A percentile compares a stretch with the other conserved stretches of the same genome.
Evolutionary conservation across 2,888 invertebrate genomes (phyloP).

Genomic region (Agonopterix arenella): DNA sequence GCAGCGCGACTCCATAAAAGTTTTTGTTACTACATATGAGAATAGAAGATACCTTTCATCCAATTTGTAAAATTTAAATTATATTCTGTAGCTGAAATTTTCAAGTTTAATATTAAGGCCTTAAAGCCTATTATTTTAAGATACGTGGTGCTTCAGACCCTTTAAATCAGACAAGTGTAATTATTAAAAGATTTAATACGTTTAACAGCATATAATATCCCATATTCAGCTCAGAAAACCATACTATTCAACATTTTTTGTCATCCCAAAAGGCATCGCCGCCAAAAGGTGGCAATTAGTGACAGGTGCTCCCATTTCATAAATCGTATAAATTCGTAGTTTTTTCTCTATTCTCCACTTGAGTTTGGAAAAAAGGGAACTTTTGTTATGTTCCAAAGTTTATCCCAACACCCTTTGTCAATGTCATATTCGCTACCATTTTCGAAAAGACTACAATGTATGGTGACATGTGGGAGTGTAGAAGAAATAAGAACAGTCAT

Average conservation of each 20-base stretch:
- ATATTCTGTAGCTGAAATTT: no score
- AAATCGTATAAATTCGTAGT: slow-evolving; percentile 46
- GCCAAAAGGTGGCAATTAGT: slow-evolving; percentile 74
- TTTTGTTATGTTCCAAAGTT: slow-evolving; percentile 50
- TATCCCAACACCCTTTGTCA: slow-evolving; percentile 70
- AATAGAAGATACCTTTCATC: no score
- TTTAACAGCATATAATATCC: no score
- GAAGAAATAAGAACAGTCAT: slow-evolving; percentile 43
- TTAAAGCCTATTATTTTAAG: no score
- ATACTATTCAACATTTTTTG: slow-evolving; percentile 29
- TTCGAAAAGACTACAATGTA: slow-evolving; percentile 47
- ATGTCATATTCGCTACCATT: slow-evolving; percentile 67
- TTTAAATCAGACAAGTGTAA: no score
- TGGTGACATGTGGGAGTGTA: slow-evolving; percentile 62
- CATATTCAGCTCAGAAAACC: slow-evolving; percentile 4
- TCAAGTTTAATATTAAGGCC: no score
- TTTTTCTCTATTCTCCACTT: slow-evolving; percentile 34
- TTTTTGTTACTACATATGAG: no score
- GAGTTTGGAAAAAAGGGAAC: slow-evolving; percentile 25
- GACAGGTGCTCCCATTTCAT: slow-evolving; percentile 66
- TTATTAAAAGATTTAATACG: no score
- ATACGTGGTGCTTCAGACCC: no score
- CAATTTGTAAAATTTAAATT: no score
- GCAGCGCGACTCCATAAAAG: no score
- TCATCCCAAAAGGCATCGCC: slow-evolving; percentile 47